Conservation (phyloP, 2,797 vertebrate genomes). For the Coccyzus lansbergi region DNA sequence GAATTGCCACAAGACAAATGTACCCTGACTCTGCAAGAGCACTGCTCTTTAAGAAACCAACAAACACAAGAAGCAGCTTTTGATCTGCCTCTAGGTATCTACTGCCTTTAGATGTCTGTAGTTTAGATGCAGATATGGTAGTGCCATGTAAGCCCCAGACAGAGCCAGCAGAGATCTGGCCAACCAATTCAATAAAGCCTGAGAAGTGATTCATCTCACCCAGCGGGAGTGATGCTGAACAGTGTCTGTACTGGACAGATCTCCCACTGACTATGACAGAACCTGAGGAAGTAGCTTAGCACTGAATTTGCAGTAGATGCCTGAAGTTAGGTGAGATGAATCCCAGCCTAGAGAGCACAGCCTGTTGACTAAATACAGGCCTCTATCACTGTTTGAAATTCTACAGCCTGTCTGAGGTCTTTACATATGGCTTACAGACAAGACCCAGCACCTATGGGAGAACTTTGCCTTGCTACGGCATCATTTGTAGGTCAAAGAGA, state of each 20-base stretch:
- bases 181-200: not conserved
- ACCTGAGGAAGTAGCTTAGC: not conserved
- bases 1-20: not conserved
- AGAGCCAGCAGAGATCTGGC: not conserved
- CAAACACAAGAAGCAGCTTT: not conserved
- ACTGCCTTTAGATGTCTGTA: not conserved
- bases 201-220: not conserved
- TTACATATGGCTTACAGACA: not conserved
- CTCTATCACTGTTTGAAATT: not conserved
- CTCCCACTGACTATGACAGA: not conserved
- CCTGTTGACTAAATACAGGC: not conserved
- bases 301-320: not conserved
- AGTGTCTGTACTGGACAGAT: not conserved
- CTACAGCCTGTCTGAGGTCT: not conserved
- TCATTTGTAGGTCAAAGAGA: not conserved
- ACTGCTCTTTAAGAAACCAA: not conserved
- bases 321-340: not conserved
- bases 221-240: not conserved
- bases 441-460: not conserved
- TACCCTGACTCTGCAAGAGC: not conserved
- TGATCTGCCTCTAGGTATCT: not conserved
- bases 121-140: not conserved
- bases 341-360: not conserved
- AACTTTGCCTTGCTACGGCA: not conserved
- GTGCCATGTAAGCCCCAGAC: accelerated